phyloP scores from a whole-genome alignment of 1,140 invertebrate genomes.

The Polyergus mexicanus region DNA sequence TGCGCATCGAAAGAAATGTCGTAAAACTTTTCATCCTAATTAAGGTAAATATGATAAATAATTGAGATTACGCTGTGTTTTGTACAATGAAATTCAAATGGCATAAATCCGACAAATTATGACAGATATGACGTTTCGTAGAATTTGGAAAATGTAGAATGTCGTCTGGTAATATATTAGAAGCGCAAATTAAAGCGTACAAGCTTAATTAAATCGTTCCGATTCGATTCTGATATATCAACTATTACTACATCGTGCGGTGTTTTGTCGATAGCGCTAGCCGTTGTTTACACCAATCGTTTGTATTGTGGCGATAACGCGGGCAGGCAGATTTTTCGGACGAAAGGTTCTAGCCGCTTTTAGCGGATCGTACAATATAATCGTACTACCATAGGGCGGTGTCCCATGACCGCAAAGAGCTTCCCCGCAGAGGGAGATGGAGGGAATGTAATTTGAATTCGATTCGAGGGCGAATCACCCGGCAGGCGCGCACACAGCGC shows the following conservation, averaged over 20 bases:
- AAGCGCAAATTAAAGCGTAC: neutral
- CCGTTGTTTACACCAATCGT: slow-evolving; percentile 60
- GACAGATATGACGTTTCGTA: neutral
- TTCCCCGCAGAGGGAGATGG: slow-evolving; percentile 74
- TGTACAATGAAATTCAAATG: neutral
- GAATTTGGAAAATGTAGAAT: neutral
- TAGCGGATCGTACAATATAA: slow-evolving; percentile 67
- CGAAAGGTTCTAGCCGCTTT: slow-evolving; percentile 58
- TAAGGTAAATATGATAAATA: neutral
- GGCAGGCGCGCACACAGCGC: slow-evolving; percentile 14
- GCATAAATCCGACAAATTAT: neutral
- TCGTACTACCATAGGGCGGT: slow-evolving; percentile 71
- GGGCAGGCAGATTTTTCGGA: slow-evolving; percentile 58
- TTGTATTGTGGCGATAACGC: slow-evolving; percentile 58
- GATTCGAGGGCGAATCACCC: slow-evolving; percentile 68
- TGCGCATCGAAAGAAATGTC: neutral
- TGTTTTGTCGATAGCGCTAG: slow-evolving; percentile 44
- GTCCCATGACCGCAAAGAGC: slow-evolving; percentile 79
- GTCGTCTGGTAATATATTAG: neutral
- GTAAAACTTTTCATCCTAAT: neutral
- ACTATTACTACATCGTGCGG: slow-evolving; percentile 9
- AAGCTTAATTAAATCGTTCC: slow-evolving; percentile 22
- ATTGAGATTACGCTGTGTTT: slow-evolving; percentile 3
- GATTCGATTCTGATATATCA: neutral
- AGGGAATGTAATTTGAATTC: slow-evolving; percentile 75